A percentile compares a stretch with the other conserved stretches of the same genome.
These are phyloP conservation scores for Camptogramma bilineatum DNA, from an alignment of 2,888 invertebrate species.

Conservation along the genomic window DNA sequence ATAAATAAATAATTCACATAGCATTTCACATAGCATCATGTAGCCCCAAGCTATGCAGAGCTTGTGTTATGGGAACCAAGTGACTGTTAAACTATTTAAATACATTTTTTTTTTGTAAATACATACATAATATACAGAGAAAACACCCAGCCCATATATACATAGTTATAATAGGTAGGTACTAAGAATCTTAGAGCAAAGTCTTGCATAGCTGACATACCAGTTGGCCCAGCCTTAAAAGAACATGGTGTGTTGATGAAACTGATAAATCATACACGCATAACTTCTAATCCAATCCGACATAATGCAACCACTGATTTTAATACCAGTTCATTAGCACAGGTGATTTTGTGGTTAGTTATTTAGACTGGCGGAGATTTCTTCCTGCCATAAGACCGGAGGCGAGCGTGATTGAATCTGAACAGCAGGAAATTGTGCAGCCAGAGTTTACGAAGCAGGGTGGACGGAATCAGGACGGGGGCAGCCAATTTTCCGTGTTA, in stretches of 20 bases:
- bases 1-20: too few relatives aligned
- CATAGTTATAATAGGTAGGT: not conserved
- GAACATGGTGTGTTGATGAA: not conserved
- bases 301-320: constrained; percentile 28
- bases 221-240: not conserved
- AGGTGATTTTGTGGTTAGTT: constrained; percentile 46
- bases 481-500: not conserved
- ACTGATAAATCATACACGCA: not conserved
- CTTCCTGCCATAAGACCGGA: constrained; percentile 48
- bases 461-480: constrained; percentile 9
- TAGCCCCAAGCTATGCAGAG: too few relatives aligned
- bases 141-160: too few relatives aligned
- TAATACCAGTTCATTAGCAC: constrained; percentile 35
- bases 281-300: constrained; percentile 9
- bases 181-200: not conserved
- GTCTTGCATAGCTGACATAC: not conserved
- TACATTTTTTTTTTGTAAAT: too few relatives aligned
- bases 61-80: too few relatives aligned
- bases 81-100: too few relatives aligned
- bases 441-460: constrained; percentile 1
- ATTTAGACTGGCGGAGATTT: constrained; percentile 45
- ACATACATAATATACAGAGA: too few relatives aligned
- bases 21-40: too few relatives aligned
- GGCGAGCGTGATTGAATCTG: constrained; percentile 49
- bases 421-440: constrained; percentile 41